Percentiles rank a stretch among this genome's conserved stretches.
These are phyloP conservation scores for Calidris pugnax DNA, from an alignment of 2,113 vertebrate genomes.

Conservation along the genomic window DNA sequence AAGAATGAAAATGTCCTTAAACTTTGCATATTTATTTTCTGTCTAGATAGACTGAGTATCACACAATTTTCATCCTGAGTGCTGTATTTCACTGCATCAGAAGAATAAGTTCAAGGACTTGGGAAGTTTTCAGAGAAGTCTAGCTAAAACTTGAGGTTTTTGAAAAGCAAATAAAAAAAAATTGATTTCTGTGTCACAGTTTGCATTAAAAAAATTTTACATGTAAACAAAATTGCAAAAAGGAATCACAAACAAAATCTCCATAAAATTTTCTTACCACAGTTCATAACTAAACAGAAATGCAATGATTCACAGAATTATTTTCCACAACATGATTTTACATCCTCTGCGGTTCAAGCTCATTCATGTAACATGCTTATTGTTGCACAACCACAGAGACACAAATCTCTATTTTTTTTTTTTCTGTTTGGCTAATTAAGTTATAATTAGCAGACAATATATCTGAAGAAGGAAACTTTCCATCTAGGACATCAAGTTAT, in stretches of 20 bases:
- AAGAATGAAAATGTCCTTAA: neutral
- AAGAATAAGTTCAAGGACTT: neutral
- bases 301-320: neutral
- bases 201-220: neutral
- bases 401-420: neutral
- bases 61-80: neutral
- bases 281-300: neutral
- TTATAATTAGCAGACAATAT: neutral
- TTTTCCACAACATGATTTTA: neutral
- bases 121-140: neutral
- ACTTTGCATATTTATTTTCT: neutral
- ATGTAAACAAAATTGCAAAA: neutral
- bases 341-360: rapidly evolving
- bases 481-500: neutral
- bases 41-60: neutral
- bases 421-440: neutral
- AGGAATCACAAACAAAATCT: neutral
- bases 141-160: neutral
- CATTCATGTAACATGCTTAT: neutral
- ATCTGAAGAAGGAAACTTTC: neutral
- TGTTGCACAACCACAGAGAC: neutral
- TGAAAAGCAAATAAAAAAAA: neutral
- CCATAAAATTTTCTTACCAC: neutral
- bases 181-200: neutral
- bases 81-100: neutral